A percentile compares a stretch with the other conserved stretches of the same genome.
Evolutionary conservation across 2,113 vertebrate species (phyloP).

Genomic region (Myotis lucifugus): DNA sequence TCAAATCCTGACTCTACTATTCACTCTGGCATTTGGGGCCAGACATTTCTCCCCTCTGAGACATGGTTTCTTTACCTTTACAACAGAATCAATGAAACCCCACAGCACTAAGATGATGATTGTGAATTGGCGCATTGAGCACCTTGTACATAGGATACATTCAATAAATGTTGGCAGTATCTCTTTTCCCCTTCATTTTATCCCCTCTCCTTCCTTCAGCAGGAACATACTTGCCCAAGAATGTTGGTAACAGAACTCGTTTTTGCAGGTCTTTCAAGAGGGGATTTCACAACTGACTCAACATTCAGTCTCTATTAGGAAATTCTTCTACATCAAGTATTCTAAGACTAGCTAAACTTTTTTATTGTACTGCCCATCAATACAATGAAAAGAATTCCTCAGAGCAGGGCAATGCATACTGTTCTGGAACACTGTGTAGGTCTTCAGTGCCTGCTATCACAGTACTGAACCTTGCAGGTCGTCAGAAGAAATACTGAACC

Average conservation of each 20-base stretch:
- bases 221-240: conserved; percentile 5
- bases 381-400: neutral
- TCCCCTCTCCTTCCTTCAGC: neutral
- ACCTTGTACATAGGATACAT: neutral
- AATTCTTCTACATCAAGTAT: neutral
- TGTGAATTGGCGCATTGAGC: neutral
- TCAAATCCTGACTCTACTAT: neutral
- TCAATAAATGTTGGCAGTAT: neutral
- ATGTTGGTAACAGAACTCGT: conserved; percentile 18
- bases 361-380: neutral
- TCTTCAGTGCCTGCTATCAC: neutral
- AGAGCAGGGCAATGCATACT: neutral
- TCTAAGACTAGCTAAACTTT: neutral
- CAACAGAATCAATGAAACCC: fast-evolving
- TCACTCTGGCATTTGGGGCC: neutral
- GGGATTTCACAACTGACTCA: neutral
- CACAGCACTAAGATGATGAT: neutral
- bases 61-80: neutral
- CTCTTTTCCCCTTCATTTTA: neutral
- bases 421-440: neutral
- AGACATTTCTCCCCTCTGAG: neutral
- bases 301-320: neutral
- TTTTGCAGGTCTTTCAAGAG: neutral
- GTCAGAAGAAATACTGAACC: neutral
- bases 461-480: neutral